These are phyloP conservation scores for Columba janthina DNA, from an alignment of 2,113 vertebrate species.

Conservation along the genomic window DNA sequence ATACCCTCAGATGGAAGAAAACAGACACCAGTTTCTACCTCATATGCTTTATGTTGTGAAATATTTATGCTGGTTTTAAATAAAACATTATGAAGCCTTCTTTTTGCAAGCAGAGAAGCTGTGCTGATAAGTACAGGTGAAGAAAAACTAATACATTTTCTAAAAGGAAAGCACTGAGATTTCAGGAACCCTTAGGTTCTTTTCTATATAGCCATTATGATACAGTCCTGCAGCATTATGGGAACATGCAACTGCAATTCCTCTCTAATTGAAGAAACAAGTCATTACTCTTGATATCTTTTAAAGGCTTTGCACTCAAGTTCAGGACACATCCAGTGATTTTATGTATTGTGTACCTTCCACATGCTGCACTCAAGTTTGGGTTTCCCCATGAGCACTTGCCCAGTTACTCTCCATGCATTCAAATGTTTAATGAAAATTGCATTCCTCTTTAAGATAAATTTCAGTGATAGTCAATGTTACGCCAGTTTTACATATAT, in stretches of 20 bases:
- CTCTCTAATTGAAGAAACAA: not conserved
- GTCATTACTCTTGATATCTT: not conserved
- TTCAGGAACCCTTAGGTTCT: not conserved
- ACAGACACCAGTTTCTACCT: not conserved
- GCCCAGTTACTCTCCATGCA: not conserved
- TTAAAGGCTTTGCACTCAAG: not conserved
- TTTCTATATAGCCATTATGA: not conserved
- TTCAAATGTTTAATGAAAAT: not conserved
- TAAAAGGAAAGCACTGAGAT: no score
- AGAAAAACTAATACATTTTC: no score
- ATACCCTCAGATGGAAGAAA: not conserved
- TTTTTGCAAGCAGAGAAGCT: no score
- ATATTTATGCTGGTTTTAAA: no score
- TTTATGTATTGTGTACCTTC: not conserved
- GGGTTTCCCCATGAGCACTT: not conserved
- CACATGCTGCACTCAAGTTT: not conserved
- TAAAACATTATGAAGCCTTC: no score
- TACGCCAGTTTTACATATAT: not conserved
- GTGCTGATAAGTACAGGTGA: no score
- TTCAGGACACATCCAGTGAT: not conserved
- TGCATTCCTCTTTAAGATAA: not conserved
- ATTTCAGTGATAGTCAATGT: not conserved
- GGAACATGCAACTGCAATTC: not conserved
- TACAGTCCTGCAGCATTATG: not conserved
- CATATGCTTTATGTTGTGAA: not conserved